These are phyloP conservation scores for Lordiphosa mommai DNA, from an alignment of 1,140 invertebrate genomes.

Conservation along the genomic window DNA sequence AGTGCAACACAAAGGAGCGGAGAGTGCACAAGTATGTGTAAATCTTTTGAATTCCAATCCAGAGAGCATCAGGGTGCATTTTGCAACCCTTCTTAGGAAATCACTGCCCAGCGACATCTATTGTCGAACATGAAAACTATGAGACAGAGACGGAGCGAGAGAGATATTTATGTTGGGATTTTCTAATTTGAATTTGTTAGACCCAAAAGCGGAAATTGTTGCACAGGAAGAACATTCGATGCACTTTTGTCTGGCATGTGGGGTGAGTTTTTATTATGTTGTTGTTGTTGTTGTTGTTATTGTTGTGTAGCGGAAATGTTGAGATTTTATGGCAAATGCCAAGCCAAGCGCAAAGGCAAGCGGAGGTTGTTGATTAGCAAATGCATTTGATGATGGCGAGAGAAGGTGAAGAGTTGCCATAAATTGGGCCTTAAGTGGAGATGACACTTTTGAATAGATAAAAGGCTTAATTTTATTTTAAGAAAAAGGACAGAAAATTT, in stretches of 20 bases:
- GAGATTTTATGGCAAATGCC: conserved; percentile 67
- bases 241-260: conserved; percentile 19
- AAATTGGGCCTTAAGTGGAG: conserved; percentile 18
- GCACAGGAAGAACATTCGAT: conserved; percentile 61
- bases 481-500: no score
- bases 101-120: conserved; percentile 56
- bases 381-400: conserved; percentile 21
- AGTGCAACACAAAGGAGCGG: conserved; percentile 58
- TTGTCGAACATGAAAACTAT: conserved; percentile 61
- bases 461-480: no score
- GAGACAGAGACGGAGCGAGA: conserved; percentile 52
- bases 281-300: conserved; percentile 10
- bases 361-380: conserved; percentile 40
- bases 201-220: conserved; percentile 74
- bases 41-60: conserved; percentile 76
- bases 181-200: conserved; percentile 76
- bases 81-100: conserved; percentile 58
- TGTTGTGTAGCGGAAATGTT: conserved; percentile 51
- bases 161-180: conserved; percentile 73
- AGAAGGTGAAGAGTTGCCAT: conserved; percentile 26
- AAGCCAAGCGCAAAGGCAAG: conserved; percentile 30
- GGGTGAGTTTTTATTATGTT: conserved; percentile 14
- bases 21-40: conserved; percentile 70
- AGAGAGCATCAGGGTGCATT: conserved; percentile 48
- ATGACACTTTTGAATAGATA: no score